A percentile compares a stretch with the other conserved stretches of the same genome.
phyloP scores from a whole-genome alignment of 2,113 vertebrate genomes.

The Panurus biarmicus region DNA sequence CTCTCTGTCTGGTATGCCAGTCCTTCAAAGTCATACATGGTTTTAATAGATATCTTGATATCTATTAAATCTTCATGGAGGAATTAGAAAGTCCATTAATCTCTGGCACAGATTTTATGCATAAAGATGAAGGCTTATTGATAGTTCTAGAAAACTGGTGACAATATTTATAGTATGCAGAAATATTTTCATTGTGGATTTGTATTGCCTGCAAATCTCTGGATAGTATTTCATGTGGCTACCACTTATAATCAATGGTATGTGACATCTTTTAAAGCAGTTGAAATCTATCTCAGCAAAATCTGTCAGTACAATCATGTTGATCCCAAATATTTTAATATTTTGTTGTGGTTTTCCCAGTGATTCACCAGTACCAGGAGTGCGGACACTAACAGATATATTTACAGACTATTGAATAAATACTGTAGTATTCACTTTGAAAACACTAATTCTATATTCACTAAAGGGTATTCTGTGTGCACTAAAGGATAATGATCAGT shows the following conservation, averaged over 20 bases:
- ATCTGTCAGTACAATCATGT: neutral
- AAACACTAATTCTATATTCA: neutral
- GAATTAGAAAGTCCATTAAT: neutral
- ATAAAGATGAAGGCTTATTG: neutral
- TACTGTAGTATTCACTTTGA: neutral
- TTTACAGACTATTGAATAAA: neutral
- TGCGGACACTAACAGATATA: neutral
- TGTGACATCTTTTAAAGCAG: neutral
- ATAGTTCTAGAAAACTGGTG: neutral
- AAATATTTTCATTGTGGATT: neutral
- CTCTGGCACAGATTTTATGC: neutral
- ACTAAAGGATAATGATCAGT: neutral
- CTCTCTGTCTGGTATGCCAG: neutral
- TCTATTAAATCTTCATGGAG: no score
- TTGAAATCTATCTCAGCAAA: neutral
- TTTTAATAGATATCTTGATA: conserved; percentile 1
- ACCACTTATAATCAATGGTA: neutral
- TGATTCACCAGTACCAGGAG: neutral
- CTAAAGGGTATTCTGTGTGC: no score
- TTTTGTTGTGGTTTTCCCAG: neutral
- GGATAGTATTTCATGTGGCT: neutral
- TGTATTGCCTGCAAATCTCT: neutral
- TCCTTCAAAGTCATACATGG: conserved; percentile 4
- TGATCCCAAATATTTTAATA: neutral
- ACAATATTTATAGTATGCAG: neutral